These are phyloP conservation scores for Dromius quadrimaculatus DNA, from an alignment of 2,888 invertebrate species.

Conservation along the genomic window DNA sequence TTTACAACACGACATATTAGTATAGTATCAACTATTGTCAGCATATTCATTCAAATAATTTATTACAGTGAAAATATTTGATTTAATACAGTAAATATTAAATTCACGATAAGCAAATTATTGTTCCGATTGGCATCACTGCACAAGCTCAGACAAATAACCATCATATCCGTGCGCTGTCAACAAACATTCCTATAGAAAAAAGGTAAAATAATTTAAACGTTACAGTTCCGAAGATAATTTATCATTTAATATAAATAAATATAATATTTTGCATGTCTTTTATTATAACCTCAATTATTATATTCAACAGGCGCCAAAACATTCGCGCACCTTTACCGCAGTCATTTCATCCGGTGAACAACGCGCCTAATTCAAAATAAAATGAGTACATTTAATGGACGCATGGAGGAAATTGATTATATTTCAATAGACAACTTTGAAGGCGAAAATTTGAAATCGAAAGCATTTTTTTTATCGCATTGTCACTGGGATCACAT, in stretches of 20 bases:
- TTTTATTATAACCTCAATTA: constrained; percentile 45
- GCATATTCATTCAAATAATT: not conserved
- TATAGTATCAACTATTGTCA: too few species aligned
- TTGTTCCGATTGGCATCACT: constrained; percentile 20
- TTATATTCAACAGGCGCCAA: constrained; percentile 47
- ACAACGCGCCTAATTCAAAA: constrained; percentile 10
- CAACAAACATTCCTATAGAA: constrained; percentile 31
- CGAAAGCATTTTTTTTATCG: constrained; percentile 73
- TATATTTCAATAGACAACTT: constrained; percentile 75
- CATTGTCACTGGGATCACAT: constrained; percentile 78
- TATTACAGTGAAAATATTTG: not conserved
- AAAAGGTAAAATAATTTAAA: constrained; percentile 22
- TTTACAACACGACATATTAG: not conserved
- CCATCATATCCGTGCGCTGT: constrained; percentile 47
- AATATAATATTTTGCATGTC: not conserved
- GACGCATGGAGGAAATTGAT: constrained; percentile 72
- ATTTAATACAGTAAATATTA: not conserved
- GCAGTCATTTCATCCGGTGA: constrained; percentile 1
- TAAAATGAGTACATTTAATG: constrained; percentile 73
- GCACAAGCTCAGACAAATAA: not conserved
- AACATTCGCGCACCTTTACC: constrained; percentile 32
- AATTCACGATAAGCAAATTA: not conserved
- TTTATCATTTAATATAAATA: not conserved
- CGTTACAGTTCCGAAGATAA: not conserved
- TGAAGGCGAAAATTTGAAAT: constrained; percentile 65